phyloP scores from a whole-genome alignment of 2,888 invertebrate species.

The Mystacides longicornis region DNA sequence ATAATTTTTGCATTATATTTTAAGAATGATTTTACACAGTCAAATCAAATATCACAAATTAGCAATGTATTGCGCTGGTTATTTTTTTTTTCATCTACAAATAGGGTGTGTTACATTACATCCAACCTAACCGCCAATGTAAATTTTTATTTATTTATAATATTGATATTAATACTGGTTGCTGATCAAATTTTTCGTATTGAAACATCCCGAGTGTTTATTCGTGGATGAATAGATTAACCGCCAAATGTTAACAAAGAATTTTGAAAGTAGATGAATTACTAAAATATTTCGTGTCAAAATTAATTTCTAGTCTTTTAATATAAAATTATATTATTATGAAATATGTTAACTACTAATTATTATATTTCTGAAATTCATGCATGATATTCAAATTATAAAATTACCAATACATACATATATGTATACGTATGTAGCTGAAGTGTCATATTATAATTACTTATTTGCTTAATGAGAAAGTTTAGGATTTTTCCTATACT shows the following conservation, averaged over 20 bases:
- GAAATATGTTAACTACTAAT: constrained; percentile 2
- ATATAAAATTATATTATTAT: constrained; percentile 8
- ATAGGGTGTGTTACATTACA: constrained; percentile 14
- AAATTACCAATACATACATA: background rate
- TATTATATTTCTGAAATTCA: background rate
- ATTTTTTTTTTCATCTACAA: constrained; percentile 23
- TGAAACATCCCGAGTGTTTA: too few relatives aligned
- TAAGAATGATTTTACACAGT: background rate
- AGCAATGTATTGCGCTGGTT: constrained; percentile 21
- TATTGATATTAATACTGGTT: too few relatives aligned
- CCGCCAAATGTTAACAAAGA: too few relatives aligned
- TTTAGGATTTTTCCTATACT: too few relatives aligned
- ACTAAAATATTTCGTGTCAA: constrained; percentile 1
- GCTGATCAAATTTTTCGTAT: too few relatives aligned
- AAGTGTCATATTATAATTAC: background rate
- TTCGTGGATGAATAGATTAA: too few relatives aligned
- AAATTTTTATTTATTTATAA: too few relatives aligned
- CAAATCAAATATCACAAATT: constrained; percentile 5
- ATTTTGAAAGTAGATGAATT: too few relatives aligned
- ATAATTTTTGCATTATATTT: background rate
- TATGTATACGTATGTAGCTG: background rate
- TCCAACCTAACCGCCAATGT: too few relatives aligned
- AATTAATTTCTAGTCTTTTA: background rate
- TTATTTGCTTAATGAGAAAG: background rate
- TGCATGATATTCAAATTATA: background rate